Conservation (phyloP, 1,140 invertebrate species). For the Cydia amplana region DNA sequence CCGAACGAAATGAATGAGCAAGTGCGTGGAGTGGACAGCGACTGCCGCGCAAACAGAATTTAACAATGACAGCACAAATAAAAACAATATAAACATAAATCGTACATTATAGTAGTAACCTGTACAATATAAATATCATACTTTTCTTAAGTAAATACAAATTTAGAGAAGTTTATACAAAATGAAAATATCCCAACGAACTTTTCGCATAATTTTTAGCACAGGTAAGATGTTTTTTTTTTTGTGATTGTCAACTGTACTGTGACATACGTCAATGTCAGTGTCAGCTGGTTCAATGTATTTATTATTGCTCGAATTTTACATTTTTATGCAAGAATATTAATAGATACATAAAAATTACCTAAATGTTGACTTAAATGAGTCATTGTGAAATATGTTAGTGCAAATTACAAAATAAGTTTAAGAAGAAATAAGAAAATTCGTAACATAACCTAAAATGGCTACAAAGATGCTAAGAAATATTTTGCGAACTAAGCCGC, state of each 20-base stretch:
- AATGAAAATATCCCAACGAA: too few species aligned
- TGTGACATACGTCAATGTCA: slow-evolving; percentile 13
- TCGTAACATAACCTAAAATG: slow-evolving; percentile 51
- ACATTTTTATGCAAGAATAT: too few species aligned
- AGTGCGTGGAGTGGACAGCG: background rate
- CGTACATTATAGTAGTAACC: too few species aligned
- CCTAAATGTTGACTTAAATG: background rate
- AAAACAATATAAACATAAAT: slow-evolving; percentile 1
- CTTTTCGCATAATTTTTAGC: too few species aligned
- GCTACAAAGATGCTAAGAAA: slow-evolving; percentile 59
- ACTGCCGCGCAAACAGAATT: slow-evolving; percentile 28
- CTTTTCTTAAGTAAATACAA: too few species aligned
- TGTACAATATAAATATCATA: too few species aligned
- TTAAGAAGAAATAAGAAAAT: slow-evolving; percentile 13
- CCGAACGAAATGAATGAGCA: slow-evolving; percentile 7
- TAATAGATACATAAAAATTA: background rate
- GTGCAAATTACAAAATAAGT: slow-evolving; percentile 2
- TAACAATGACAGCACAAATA: background rate
- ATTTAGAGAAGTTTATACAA: too few species aligned
- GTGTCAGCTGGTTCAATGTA: background rate
- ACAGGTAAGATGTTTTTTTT: background rate
- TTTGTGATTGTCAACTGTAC: background rate
- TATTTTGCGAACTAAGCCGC: slow-evolving; percentile 50
- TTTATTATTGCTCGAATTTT: background rate
- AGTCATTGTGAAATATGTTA: background rate